A percentile compares a stretch with the other conserved stretches of the same genome.
Evolutionary conservation across 2,888 invertebrate species (phyloP).

Genomic region (Drosophila emarginata): DNA sequence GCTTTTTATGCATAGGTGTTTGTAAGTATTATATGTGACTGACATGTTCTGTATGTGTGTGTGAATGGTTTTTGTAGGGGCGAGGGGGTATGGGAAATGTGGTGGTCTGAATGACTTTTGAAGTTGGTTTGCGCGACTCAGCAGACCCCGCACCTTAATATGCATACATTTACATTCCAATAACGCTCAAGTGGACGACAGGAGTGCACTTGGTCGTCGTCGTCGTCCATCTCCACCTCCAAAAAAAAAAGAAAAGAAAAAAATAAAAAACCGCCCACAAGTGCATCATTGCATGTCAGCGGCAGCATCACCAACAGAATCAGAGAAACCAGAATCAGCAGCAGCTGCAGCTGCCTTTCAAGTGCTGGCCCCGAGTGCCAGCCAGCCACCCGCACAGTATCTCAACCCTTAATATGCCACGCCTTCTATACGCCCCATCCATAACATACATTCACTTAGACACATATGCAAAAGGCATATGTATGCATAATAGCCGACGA

Average conservation of each 20-base stretch:
- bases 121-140: constrained; percentile 59
- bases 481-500: constrained; percentile 64
- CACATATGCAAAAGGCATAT: constrained; percentile 27
- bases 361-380: constrained; percentile 57
- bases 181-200: constrained; percentile 76
- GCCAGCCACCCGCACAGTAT: constrained; percentile 6
- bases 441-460: constrained; percentile 12
- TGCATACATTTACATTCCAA: constrained; percentile 80
- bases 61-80: neutral
- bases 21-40: constrained; percentile 3
- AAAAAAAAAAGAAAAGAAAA: constrained; percentile 3
- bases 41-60: constrained; percentile 30
- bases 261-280: constrained; percentile 39
- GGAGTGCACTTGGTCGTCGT: constrained; percentile 65
- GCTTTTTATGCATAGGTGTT: constrained; percentile 17
- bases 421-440: constrained; percentile 21
- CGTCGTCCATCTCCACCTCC: constrained; percentile 38
- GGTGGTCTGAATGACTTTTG: constrained; percentile 69
- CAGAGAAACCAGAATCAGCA: constrained; percentile 33
- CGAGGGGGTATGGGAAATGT: neutral
- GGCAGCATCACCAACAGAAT: constrained; percentile 35
- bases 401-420: constrained; percentile 18
- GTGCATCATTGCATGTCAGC: constrained; percentile 68
- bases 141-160: constrained; percentile 50
- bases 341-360: constrained; percentile 68